Evolutionary conservation across 2,888 invertebrate species (phyloP), one percentile per base, ranked within the genome.

Genomic region (Alviniconcha strummeri): DNA sequence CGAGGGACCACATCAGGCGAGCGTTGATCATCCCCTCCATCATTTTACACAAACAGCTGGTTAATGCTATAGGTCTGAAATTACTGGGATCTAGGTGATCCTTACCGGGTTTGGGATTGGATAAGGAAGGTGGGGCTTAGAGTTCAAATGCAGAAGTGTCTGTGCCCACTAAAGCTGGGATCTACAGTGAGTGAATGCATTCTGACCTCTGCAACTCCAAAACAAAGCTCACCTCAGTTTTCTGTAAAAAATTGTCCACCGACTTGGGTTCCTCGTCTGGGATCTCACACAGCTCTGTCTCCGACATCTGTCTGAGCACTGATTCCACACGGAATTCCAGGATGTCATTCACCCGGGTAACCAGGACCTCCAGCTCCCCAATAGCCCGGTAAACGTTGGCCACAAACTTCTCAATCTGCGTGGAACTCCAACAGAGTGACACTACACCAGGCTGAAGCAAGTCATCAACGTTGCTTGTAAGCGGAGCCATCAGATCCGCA

Each of bases 221-320:
- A 36, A 36, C 36, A 36, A 36, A 36, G 36, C 96, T 95, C 86
- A 96, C 96, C 93, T 97, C 97, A 9, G 96, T 97, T 88, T 96
- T 96, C 90, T 97, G 96, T 81, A 97, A 94, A 94, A 98, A 98
- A 88, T 96, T 96, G 84, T 97, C 97, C 71, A 97, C 96, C 0
- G 96, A 96, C 97, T 98, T 98, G 0, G 97, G 96, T 82, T 96
- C 96, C 86, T 96, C 96, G 93, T 96, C 96, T 13, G 98, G 98
- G 82, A 98, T 94, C 72, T 96, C 95, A 89, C 97, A 96, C 80
- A 98, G 94, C 0, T 96, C 95, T 19, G 97, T 96, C 80, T 96
- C 96, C 91, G 97, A 97, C 97, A 98, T 98, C 87, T 97, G 96
- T 84, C 96, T 95, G 64, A 98, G 94, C 56, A 98, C 97, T 91